Base-by-base conservation (phyloP, 2,113 vertebrate genomes). In the Natator depressus region DNA sequence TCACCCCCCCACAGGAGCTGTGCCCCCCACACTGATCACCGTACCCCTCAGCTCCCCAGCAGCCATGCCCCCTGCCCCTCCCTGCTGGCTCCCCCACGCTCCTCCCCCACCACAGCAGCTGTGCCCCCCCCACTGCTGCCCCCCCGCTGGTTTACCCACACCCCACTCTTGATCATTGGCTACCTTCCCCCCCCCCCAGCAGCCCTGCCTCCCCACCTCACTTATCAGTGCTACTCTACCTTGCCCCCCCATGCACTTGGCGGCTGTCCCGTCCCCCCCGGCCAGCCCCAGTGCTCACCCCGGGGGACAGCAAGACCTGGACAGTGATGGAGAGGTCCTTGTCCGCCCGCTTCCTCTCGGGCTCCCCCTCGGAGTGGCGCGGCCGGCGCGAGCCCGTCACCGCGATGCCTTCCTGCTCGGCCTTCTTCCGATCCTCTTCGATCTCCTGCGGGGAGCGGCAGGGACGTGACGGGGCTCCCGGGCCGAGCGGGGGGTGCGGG, bases 351-450 rank as follows among this genome's bases (percentile, higher is more conserved):
- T 51, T 69, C 31, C 92, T 80, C 6, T 90, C 85, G 0, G 85
- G 35, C 0, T 98, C 98, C 0, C 96, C 94, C 17, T 98, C 98
- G 0, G 98, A 91, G 1, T 95, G 79, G 5, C 98, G 99, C 29
- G 97, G 93, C 88, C 99, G 99, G 19, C 99, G 98, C 4, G 97
- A 94, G 0, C 98, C 98, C 0, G 99, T 99, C 93, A 99, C 98
- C 0, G 99, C 99, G 0, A 99, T 98, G 1, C 99, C 99, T 57
- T 99, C 99, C 27, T 98, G 98, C 84, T 99, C 99, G 0, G 99
- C 99, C 90, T 98, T 99, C 90, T 98, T 99, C 50, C 99, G 99
- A 93, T 99, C 99, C 81, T 99, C 99, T 62, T 99, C 98, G 3
- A 99, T 99, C 98, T 99, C 99, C 99, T 99, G 42, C 2, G 10